Base-by-base conservation (phyloP, 1,140 invertebrate species). In the Sycophila sp. region DNA sequence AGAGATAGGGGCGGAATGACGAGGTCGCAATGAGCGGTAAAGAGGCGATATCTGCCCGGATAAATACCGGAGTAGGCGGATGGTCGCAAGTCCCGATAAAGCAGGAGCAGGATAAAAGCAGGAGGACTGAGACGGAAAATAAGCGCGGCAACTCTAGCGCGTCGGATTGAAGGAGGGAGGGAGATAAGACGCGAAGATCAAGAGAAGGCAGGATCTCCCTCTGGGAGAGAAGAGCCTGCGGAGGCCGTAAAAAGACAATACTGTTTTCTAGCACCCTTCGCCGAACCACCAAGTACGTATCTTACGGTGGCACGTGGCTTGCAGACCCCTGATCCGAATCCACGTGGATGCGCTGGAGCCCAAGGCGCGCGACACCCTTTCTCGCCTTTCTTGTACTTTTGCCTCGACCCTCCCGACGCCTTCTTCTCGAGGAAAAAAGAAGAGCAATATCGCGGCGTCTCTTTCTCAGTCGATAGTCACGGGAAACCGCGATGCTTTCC, bases 11-110 rank as follows among this genome's bases (percentile, higher is more conserved):
- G 77, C 76, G 77, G 76, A 84, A 84, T 83, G 84, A 86, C 84
- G 84, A 86, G 83, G 83, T 86, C 79, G 81, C 83, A 86, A 86
- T 83, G 83, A 85, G 81, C 83, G 83, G 84, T 86, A 85, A 86
- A 86, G 85, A 85, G 83, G 78, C 81, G 85, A 85, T 86, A 82
- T 82, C 78, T 76, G 75, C 73, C 73, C 8, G 47, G 59, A 69
- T 62, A 63, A 69, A 59, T n/a, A 22, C 30, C 32, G 5, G 32
- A n/a, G n/a, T 24, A 3, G 30, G 60, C n/a, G 38, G 15, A n/a
- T n/a, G n/a, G n/a, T n/a, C n/a, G n/a, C n/a, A n/a, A n/a, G n/a
- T n/a, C n/a, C n/a, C n/a, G n/a, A n/a, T n/a, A n/a, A n/a, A n/a
- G n/a, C n/a, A n/a, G n/a, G n/a, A n/a, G n/a, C n/a, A n/a, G n/a